Evolutionary conservation across 2,113 vertebrate genomes (phyloP), one percentile per base, ranked within the genome.

Genomic region (Atlantisia rogersi): DNA sequence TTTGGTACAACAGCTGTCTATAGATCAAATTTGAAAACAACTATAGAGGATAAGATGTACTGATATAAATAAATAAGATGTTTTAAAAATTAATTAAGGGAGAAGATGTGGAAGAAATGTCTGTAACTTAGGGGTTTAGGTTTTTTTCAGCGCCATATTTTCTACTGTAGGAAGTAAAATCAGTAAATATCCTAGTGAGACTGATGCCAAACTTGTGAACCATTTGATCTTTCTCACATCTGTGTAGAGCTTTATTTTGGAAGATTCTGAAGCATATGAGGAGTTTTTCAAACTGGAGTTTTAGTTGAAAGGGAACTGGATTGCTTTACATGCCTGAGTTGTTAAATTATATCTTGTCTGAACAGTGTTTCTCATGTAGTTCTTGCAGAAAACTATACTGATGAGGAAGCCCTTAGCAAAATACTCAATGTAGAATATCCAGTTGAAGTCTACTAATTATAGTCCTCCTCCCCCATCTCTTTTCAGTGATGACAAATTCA

Each of bases 361-460:
- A 69, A 28, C 10, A 40, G 39, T 40, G 4, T 67, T 85, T 77
- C 70, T 39, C 32, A 3, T 25, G 22, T 35, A 63, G 42, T 63
- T 89, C 70, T 46, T 85, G 39, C 70, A 58, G 58, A 42, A 77
- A 55, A 20, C 31, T 31, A 9, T n/a, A 26, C n/a, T 31, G 63
- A 64, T 0, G 12, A 86, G 53, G 70, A 92, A 85, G 29, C 70
- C 44, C 58, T 85, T 73, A 90, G 53, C 65, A 62, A 73, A 92
- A 92, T 31, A 87, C 32, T 85, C n/a, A 52, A 12, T 91, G 91
- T 77, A 59, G 71, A 90, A 50, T 70, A 76, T 82, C 63, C 65
- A 74, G 79, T 82, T 94, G 90, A 90, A 86, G 93, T 94, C 67
- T 89, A 70, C 64, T 94, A 92, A 95, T 93, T 92, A 93, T 92